A percentile compares a stretch with the other conserved stretches of the same genome.
These are phyloP conservation scores for Pristionchus fissidentatus DNA, from an alignment of 2,888 invertebrate species.

Conservation along the genomic window DNA sequence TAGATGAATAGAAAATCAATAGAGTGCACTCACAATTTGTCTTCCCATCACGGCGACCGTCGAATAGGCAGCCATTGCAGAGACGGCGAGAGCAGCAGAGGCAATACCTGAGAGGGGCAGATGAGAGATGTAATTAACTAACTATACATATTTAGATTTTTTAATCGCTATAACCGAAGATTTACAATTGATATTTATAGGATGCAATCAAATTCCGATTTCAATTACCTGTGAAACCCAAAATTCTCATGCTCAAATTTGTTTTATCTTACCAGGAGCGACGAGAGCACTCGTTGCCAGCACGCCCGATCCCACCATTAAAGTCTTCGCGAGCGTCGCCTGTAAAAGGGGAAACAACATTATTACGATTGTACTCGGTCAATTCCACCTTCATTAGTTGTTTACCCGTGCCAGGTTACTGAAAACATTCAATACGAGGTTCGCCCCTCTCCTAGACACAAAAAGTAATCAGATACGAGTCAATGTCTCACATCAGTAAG, in stretches of 20 bases:
- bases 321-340: conserved; percentile 38
- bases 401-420: too few relatives aligned
- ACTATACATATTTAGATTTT: too few relatives aligned
- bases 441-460: not conserved
- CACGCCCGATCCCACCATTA: conserved; percentile 24
- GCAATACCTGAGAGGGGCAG: not conserved
- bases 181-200: too few relatives aligned
- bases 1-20: too few relatives aligned
- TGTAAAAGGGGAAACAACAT: conserved; percentile 2
- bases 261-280: not conserved
- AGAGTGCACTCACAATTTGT: conserved; percentile 22
- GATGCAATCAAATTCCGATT: too few relatives aligned
- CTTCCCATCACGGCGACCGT: conserved; percentile 27
- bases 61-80: conserved; percentile 22
- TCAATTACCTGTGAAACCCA: too few relatives aligned
- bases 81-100: not conserved
- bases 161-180: too few relatives aligned
- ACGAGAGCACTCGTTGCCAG: conserved; percentile 4
- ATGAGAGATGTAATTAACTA: too few relatives aligned
- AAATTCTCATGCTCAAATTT: not conserved
- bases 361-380: not conserved
- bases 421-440: too few relatives aligned
- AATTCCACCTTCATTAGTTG: not conserved
- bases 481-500: not conserved
- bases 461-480: not conserved